A percentile compares a stretch with the other conserved stretches of the same genome.
Evolutionary conservation across 2,113 vertebrate genomes (phyloP).

Genomic region (Felis catus): F.catus_Fca126_mat1.0 CM031419.1:46909001-46909500

Average conservation of each 20-base stretch:
- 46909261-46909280: neutral
- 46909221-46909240: neutral
- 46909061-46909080: neutral
- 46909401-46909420: too few species aligned
- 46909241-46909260: neutral
- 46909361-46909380: too few species aligned
- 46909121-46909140: neutral
- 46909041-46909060: neutral
- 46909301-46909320: neutral
- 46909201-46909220: neutral
- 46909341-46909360: neutral
- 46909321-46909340: neutral
- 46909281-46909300: neutral
- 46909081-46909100: neutral
- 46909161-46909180: neutral
- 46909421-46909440: too few species aligned
- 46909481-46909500: too few species aligned
- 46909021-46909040: neutral
- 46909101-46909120: neutral
- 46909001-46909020: neutral
- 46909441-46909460: too few species aligned
- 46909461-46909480: too few species aligned
- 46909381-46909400: too few species aligned
- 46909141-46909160: neutral
- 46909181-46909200: neutral